Conservation (phyloP, 2,113 vertebrate genomes). For the Formicarius rufipectus region DNA sequence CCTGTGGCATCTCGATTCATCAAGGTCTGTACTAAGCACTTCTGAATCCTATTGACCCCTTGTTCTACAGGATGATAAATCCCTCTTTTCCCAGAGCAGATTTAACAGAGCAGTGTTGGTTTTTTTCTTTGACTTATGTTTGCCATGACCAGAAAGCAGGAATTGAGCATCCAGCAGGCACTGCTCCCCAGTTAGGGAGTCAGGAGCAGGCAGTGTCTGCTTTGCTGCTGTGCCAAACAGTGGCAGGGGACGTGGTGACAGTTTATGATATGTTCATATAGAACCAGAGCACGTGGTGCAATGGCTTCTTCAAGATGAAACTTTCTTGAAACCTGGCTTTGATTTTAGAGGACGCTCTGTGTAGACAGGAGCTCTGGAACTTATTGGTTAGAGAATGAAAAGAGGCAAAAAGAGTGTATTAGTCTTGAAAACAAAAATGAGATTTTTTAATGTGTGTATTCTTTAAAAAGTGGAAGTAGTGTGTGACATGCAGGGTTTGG, state of each 20-base stretch:
- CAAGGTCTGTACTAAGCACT: conserved; percentile 10
- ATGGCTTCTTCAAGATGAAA: neutral
- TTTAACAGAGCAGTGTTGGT: conserved; percentile 31
- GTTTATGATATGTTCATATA: conserved; percentile 18
- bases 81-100: conserved; percentile 41
- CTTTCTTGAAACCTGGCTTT: neutral
- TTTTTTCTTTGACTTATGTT: conserved; percentile 58
- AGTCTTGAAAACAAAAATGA: neutral
- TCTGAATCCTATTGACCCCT: conserved; percentile 52
- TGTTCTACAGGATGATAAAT: conserved; percentile 51
- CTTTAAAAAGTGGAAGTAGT: neutral
- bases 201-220: neutral
- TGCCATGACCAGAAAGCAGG: conserved; percentile 31
- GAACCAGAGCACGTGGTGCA: neutral
- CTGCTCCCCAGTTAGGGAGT: neutral
- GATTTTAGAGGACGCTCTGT: neutral
- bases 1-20: conserved; percentile 50
- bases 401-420: neutral
- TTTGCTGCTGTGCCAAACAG: conserved; percentile 50
- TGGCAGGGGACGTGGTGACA: conserved; percentile 15
- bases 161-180: neutral
- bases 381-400: neutral
- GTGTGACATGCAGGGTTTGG: neutral
- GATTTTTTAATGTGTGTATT: neutral
- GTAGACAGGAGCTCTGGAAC: neutral